These are phyloP conservation scores for Syngnathus typhle DNA, from an alignment of 2,113 vertebrate genomes.

Conservation along the genomic window DNA sequence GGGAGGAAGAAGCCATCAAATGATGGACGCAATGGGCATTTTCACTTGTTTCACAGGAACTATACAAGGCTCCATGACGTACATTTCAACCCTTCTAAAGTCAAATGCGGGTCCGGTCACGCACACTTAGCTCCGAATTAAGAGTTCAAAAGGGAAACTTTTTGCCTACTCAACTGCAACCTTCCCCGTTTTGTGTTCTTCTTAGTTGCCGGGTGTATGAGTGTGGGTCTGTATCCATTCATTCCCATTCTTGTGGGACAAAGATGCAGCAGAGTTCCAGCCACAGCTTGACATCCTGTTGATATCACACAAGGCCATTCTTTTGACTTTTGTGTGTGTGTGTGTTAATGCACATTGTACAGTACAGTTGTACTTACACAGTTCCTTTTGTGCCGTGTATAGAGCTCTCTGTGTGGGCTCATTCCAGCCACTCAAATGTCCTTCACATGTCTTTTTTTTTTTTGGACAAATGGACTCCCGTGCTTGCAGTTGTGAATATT, in stretches of 20 bases:
- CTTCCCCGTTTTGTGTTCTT: slow-evolving; percentile 16
- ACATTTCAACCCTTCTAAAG: background rate
- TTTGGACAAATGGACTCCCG: background rate
- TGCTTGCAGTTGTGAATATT: background rate
- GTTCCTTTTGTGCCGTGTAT: slow-evolving; percentile 50
- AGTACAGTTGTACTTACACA: slow-evolving; percentile 41
- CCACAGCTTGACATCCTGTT: slow-evolving; percentile 67
- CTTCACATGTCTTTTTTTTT: slow-evolving; percentile 1
- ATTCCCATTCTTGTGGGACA: slow-evolving; percentile 57
- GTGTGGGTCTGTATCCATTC: slow-evolving; percentile 30
- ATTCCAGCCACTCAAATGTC: background rate
- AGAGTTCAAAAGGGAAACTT: background rate
- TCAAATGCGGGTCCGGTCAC: background rate
- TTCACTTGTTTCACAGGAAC: background rate
- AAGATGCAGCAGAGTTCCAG: slow-evolving; percentile 52
- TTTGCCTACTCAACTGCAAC: background rate
- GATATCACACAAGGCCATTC: slow-evolving; percentile 60
- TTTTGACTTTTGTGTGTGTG: slow-evolving; percentile 39
- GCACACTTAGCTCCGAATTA: background rate
- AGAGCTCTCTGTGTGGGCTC: slow-evolving; percentile 7
- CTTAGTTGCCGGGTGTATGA: slow-evolving; percentile 26
- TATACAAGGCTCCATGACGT: background rate
- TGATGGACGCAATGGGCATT: background rate
- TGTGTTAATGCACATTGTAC: slow-evolving; percentile 47
- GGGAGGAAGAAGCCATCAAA: slow-evolving; percentile 1